Evolutionary conservation across 2,797 vertebrate genomes (phyloP), one percentile per base, ranked within the genome.

Genomic region (Falco peregrinus): DNA sequence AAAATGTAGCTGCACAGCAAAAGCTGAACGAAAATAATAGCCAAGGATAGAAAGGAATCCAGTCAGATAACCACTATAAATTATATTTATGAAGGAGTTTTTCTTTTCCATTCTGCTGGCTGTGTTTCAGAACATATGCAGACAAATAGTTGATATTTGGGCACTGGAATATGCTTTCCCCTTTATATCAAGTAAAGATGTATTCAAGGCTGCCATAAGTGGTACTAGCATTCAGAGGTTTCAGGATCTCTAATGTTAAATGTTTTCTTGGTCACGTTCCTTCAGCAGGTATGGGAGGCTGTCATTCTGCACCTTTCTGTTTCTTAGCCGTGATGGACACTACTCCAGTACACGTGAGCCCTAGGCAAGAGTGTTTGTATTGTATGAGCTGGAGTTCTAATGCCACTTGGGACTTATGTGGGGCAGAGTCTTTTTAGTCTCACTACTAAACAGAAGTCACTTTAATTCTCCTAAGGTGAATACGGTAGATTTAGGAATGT

Each of bases 271-370:
- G 19, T 41, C 67, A 7, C 5, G 11, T 43, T 53, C n/a, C 28
- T 53, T 39, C 37, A 9, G 1, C 13, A 19, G 50, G 12, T 53
- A 12, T 0, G 13, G 20, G 60, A n/a, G 14, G 35, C 31, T 35
- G 22, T 56, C 1, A 2, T 41, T 33, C 54, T 24, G 1, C 14
- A 22, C 8, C 13, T 19, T 21, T 17, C 16, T 11, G 35, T 16
- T 51, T 21, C 26, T 5, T 2, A 3, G 11, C 31, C 9, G 1
- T 8, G 43, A 15, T 5, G 14, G 25, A 5, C 0, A 3, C 61
- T 43, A 5, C 54, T 41, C 9, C 10, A 1, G 31, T 10, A 2
- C 4, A 4, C 0, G 5, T 11, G n/a, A 13, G 41, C 31, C 16
- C 37, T 39, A 1, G 4, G 13, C 24, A 15, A 3, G 25, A 12